These are phyloP conservation scores for Oligia strigilis DNA, from an alignment of 2,888 invertebrate genomes.

Conservation along the genomic window DNA sequence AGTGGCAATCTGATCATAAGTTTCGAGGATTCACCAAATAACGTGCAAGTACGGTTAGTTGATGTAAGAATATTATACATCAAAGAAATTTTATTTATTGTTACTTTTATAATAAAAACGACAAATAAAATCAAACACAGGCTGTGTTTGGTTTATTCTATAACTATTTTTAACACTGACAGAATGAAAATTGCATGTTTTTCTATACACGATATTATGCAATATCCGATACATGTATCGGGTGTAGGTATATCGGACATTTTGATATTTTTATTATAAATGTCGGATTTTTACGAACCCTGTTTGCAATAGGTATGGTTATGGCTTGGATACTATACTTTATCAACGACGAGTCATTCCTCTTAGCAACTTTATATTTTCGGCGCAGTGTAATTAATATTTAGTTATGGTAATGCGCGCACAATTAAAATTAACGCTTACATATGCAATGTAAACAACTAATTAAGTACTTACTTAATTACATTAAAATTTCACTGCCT, in stretches of 20 bases:
- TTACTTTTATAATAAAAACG: neutral
- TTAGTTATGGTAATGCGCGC: slow-evolving; percentile 35
- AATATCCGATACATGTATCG: neutral
- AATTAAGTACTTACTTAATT: slow-evolving; percentile 34
- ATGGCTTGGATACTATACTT: neutral
- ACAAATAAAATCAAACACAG: too few relatives aligned
- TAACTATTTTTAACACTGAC: neutral
- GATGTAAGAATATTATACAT: too few relatives aligned
- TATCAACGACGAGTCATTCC: neutral
- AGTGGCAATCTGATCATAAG: neutral
- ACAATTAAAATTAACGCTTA: slow-evolving; percentile 50
- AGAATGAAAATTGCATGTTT: neutral
- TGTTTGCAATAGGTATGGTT: neutral
- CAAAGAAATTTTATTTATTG: too few relatives aligned
- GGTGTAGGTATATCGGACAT: too few relatives aligned
- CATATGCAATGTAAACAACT: slow-evolving; percentile 48
- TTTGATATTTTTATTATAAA: neutral
- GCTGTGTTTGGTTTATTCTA: too few relatives aligned
- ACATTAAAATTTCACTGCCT: slow-evolving; percentile 34
- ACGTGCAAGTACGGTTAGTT: too few relatives aligned
- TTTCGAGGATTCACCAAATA: neutral
- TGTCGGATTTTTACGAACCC: neutral
- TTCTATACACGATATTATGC: neutral
- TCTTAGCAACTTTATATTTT: slow-evolving; percentile 2
- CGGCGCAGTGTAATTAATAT: slow-evolving; percentile 25